Percentiles rank a stretch among this genome's conserved stretches.
phyloP scores from a whole-genome alignment of 2,797 vertebrate species.

The Catostomus latipinnis region DNA sequence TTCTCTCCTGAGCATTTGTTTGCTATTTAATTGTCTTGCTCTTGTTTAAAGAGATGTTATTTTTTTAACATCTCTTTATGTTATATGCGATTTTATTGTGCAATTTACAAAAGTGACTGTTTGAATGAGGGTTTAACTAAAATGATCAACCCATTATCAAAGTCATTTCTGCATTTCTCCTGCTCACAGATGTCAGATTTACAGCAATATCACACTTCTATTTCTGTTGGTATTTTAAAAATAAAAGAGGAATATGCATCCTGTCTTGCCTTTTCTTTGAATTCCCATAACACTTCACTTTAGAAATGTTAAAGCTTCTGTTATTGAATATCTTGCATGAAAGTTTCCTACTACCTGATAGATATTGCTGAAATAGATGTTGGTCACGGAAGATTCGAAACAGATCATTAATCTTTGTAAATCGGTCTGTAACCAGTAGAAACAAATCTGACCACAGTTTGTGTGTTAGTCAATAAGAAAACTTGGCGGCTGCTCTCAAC shows the following conservation, averaged over 20 bases:
- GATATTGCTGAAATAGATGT: too few species aligned
- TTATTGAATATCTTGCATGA: too few species aligned
- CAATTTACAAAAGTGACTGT: conserved; percentile 55
- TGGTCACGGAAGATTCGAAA: too few species aligned
- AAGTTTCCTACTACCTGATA: too few species aligned
- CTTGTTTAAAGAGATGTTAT: conserved; percentile 71
- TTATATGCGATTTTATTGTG: conserved; percentile 48
- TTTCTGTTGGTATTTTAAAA: conserved; percentile 78
- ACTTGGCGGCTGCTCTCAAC: too few species aligned
- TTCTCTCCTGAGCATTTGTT: conserved; percentile 70
- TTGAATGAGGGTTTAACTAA: conserved; percentile 47
- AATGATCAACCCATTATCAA: conserved; percentile 57
- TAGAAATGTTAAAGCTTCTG: too few species aligned
- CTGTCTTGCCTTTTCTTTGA: not conserved
- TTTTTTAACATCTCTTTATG: conserved; percentile 11
- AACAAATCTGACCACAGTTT: too few species aligned
- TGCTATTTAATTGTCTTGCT: conserved; percentile 58
- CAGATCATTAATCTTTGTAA: too few species aligned
- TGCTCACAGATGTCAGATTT: conserved; percentile 60
- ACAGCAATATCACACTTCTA: conserved; percentile 70
- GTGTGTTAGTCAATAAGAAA: too few species aligned
- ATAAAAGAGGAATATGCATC: conserved; percentile 48
- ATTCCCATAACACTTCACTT: too few species aligned
- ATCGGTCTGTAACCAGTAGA: too few species aligned
- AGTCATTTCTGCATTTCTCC: conserved; percentile 61